Percentiles rank a stretch among this genome's conserved stretches.
These are phyloP conservation scores for Amniataba percoides DNA, from an alignment of 2,797 vertebrate genomes.

Conservation along the genomic window DNA sequence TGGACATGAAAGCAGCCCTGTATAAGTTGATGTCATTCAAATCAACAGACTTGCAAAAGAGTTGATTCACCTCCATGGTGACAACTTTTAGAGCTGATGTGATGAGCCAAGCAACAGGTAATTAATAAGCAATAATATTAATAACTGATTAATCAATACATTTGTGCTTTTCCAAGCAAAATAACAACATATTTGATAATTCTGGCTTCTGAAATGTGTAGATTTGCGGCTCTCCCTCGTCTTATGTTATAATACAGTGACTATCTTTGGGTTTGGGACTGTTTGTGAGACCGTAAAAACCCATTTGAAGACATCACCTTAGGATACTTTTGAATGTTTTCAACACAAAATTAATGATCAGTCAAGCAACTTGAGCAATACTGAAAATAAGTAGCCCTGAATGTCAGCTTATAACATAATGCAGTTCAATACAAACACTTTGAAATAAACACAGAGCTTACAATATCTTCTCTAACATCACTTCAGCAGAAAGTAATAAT, in stretches of 20 bases:
- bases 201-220: neutral
- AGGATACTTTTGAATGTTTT: neutral
- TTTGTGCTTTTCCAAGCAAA: neutral
- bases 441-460: neutral
- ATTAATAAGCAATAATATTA: neutral
- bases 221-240: neutral
- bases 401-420: neutral
- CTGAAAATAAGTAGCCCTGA: neutral
- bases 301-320: neutral
- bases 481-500: neutral
- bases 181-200: neutral
- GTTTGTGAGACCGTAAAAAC: neutral
- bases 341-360: neutral
- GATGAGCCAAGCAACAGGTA: neutral
- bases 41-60: neutral
- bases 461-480: neutral
- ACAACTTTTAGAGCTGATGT: neutral
- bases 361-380: neutral
- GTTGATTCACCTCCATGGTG: neutral
- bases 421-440: constrained; percentile 18
- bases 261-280: neutral
- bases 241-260: neutral
- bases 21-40: neutral
- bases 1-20: constrained; percentile 32
- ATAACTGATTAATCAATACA: neutral